Percentiles rank a stretch among this genome's conserved stretches.
phyloP scores from a whole-genome alignment of 2,113 vertebrate species.

The Lates calcarifer region DNA sequence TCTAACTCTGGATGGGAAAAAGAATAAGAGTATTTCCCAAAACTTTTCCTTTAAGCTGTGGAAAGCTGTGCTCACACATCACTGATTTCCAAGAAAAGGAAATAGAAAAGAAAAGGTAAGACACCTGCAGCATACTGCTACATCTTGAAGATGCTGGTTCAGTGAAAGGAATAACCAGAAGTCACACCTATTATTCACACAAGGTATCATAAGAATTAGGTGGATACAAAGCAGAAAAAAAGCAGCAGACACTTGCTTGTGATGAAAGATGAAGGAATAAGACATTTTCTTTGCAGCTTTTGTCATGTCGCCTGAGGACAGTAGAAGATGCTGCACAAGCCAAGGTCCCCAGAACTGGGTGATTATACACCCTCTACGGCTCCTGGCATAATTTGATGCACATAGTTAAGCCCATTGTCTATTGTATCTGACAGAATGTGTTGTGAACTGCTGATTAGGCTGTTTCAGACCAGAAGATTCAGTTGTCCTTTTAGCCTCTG shows the following conservation, averaged over 20 bases:
- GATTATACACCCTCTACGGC: conserved; percentile 36
- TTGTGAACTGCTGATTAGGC: conserved; percentile 58
- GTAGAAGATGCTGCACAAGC: background rate
- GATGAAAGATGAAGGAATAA: background rate
- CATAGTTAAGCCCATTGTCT: conserved; percentile 61
- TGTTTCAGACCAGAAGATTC: conserved; percentile 61
- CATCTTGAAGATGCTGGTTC: background rate
- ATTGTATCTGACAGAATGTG: conserved; percentile 47
- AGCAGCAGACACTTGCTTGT: conserved; percentile 7
- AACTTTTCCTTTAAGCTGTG: background rate
- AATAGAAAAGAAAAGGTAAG: background rate
- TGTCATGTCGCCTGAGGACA: conserved; percentile 5
- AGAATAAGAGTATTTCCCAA: background rate
- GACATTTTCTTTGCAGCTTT: conserved; percentile 6
- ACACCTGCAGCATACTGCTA: background rate
- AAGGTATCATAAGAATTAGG: background rate
- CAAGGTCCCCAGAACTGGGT: conserved; percentile 22
- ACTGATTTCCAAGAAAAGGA: background rate
- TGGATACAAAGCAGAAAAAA: background rate
- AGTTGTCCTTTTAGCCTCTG: conserved; percentile 56
- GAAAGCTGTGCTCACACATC: background rate
- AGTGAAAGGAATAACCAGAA: background rate
- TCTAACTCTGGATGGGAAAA: background rate
- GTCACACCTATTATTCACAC: background rate
- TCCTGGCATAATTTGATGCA: conserved; percentile 49